These are phyloP conservation scores for Apaloderma vittatum DNA, from an alignment of 2,113 vertebrate genomes.

Conservation along the genomic window DNA sequence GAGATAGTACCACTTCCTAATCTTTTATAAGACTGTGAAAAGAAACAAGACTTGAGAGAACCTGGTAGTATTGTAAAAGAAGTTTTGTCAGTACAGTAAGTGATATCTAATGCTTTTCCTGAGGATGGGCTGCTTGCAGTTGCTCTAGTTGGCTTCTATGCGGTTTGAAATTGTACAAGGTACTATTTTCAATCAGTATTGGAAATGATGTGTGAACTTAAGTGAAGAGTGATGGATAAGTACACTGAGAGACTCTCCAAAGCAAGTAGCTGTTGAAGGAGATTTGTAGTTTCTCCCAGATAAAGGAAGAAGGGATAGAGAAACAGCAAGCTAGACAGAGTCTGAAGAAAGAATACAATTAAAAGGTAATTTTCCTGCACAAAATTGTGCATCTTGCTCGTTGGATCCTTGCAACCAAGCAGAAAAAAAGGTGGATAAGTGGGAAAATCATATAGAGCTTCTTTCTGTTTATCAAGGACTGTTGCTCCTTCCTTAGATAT, in stretches of 20 bases:
- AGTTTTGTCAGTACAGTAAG: background rate
- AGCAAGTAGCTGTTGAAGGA: background rate
- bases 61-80: background rate
- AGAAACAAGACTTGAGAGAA: background rate
- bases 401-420: background rate
- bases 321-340: fast-evolving
- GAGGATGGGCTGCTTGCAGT: background rate
- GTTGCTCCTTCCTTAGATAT: background rate
- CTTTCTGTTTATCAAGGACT: background rate
- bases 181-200: background rate
- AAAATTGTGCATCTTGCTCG: background rate
- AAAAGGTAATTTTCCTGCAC: background rate
- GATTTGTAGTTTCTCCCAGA: background rate
- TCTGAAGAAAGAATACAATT: background rate
- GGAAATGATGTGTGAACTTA: background rate
- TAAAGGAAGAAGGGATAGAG: background rate
- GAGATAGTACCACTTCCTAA: background rate
- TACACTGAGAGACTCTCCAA: background rate
- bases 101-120: background rate
- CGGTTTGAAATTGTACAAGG: background rate
- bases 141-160: background rate
- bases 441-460: background rate
- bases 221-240: background rate
- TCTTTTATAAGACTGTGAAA: background rate
- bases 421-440: background rate